Evolutionary conservation across 2,888 invertebrate genomes (phyloP).

Genomic region (Andrena marginata): DNA sequence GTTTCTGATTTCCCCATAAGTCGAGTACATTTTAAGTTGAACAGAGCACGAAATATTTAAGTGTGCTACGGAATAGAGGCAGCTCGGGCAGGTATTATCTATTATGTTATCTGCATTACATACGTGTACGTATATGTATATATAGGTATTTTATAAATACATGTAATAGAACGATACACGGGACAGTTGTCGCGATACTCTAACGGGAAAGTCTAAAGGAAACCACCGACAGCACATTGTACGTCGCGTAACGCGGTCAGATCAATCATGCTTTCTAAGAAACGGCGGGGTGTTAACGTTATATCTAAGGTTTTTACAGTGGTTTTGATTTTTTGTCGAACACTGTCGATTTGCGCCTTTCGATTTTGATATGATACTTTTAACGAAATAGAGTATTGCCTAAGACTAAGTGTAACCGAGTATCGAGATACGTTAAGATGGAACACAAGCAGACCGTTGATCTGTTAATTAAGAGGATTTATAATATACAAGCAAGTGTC

Average conservation of each 20-base stretch:
- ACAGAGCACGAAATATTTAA: slow-evolving; percentile 70
- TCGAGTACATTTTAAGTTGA: slow-evolving; percentile 60
- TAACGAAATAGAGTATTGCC: slow-evolving; percentile 47
- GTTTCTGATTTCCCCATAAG: slow-evolving; percentile 41
- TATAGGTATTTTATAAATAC: slow-evolving; percentile 78
- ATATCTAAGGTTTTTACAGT: slow-evolving; percentile 48
- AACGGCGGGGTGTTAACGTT: slow-evolving; percentile 20
- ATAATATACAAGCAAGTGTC: slow-evolving; percentile 24
- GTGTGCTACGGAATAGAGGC: slow-evolving; percentile 80
- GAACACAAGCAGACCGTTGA: slow-evolving; percentile 25
- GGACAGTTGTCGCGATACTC: slow-evolving; percentile 60
- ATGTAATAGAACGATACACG: slow-evolving; percentile 67
- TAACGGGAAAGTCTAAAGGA: slow-evolving; percentile 8
- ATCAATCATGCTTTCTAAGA: slow-evolving; percentile 60
- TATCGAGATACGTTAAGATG: slow-evolving; percentile 33
- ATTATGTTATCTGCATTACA: slow-evolving; percentile 82
- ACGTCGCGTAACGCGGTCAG: slow-evolving; percentile 51
- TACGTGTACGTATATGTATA: slow-evolving; percentile 81
- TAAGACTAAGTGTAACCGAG: slow-evolving; percentile 47
- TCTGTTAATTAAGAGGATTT: slow-evolving; percentile 40
- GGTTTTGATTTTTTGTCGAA: slow-evolving; percentile 56
- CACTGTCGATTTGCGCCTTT: slow-evolving; percentile 65
- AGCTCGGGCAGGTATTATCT: slow-evolving; percentile 84
- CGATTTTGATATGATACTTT: slow-evolving; percentile 65
- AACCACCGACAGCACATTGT: slow-evolving; percentile 29